Conservation (phyloP, 1,140 invertebrate genomes). For the Dendrolimus kikuchii region DNA sequence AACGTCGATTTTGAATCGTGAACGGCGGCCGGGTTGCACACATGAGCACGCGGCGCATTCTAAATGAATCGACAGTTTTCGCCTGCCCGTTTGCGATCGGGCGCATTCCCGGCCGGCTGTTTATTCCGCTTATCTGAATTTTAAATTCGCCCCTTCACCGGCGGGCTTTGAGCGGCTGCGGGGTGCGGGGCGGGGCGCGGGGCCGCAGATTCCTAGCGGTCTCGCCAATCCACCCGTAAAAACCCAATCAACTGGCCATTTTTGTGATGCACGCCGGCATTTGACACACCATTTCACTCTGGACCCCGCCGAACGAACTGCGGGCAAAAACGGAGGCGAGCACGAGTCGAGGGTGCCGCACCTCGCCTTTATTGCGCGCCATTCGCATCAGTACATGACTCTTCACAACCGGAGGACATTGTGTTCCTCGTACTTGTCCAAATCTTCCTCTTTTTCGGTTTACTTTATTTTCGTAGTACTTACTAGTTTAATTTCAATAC, state of each 20-base stretch:
- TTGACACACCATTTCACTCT: constrained; percentile 56
- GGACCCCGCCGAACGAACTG: constrained; percentile 13
- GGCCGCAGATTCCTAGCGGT: constrained; percentile 39
- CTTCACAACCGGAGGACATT: no score
- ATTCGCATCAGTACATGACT: not conserved
- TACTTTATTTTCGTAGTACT: no score
- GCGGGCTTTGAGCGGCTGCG: constrained; percentile 9
- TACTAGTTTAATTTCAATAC: no score
- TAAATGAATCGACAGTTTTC: no score
- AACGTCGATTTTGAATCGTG: no score
- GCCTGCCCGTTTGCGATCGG: constrained; percentile 8
- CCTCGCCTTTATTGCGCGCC: not conserved
- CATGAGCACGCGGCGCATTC: not conserved
- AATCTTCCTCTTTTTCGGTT: no score
- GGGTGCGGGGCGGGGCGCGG: no score
- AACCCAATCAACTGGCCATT: constrained; percentile 61
- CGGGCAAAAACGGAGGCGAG: constrained; percentile 1
- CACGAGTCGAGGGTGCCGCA: no score
- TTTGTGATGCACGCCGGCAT: constrained; percentile 46
- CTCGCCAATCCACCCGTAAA: constrained; percentile 50
- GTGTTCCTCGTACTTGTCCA: no score
- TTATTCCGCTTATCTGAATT: constrained; percentile 68
- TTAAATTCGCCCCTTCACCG: constrained; percentile 40
- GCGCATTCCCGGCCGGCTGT: constrained; percentile 38
- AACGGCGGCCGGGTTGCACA: no score